A percentile compares a stretch with the other conserved stretches of the same genome.
Conservation (phyloP, 2,113 vertebrate genomes). For the Leptosomus discolor region DNA sequence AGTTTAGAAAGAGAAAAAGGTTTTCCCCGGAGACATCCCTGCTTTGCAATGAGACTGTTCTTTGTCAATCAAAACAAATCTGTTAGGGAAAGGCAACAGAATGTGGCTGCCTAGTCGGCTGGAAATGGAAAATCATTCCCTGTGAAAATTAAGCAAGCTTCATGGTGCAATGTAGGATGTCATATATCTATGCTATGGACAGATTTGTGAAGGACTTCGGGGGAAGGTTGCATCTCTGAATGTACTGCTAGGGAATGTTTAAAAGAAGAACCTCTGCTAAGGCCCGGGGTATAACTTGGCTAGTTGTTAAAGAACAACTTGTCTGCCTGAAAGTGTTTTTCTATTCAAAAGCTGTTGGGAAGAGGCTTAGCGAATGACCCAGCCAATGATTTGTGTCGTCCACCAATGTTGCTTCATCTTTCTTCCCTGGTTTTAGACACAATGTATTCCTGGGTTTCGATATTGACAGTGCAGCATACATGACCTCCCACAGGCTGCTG, state of each 20-base stretch:
- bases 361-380: background rate
- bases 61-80: background rate
- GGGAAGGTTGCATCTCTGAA: background rate
- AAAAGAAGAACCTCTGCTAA: background rate
- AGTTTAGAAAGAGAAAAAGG: background rate
- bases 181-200: background rate
- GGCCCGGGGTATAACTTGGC: background rate
- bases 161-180: background rate
- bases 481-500: background rate
- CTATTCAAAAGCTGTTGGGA: background rate
- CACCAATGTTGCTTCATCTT: background rate
- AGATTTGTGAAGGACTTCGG: background rate
- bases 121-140: background rate
- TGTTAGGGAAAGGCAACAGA: background rate
- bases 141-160: background rate
- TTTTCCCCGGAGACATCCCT: background rate
- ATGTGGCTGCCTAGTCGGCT: background rate
- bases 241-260: background rate
- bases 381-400: background rate
- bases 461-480: fast-evolving
- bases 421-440: background rate
- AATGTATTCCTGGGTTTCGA: background rate
- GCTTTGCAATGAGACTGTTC: background rate
- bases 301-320: background rate
- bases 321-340: background rate